Evolutionary conservation across 2,888 invertebrate species (phyloP).

Genomic region (Andrena camellia): DNA sequence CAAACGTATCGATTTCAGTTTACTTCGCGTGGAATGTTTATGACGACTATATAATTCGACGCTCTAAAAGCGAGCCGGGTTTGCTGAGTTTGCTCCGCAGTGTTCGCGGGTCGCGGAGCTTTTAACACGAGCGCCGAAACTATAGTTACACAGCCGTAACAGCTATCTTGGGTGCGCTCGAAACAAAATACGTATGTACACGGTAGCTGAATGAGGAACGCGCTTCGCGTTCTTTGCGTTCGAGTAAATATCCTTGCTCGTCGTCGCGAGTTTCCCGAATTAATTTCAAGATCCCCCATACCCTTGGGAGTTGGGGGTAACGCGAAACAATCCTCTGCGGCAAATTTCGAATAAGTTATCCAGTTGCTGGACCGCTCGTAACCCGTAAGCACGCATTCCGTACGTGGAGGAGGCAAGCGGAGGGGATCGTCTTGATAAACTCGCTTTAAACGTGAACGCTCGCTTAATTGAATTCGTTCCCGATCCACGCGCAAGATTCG

Average conservation of each 20-base stretch:
- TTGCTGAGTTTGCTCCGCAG: not conserved
- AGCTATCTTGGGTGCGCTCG: not conserved
- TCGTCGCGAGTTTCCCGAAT: not conserved
- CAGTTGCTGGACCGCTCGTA: not conserved
- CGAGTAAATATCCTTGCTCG: slow-evolving; percentile 9
- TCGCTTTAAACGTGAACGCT: slow-evolving; percentile 10
- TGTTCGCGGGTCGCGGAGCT: slow-evolving; percentile 10
- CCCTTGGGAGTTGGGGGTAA: too few species aligned
- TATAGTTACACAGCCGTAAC: not conserved
- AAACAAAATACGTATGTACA: not conserved
- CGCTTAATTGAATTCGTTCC: slow-evolving; percentile 44
- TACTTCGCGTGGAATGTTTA: slow-evolving; percentile 16
- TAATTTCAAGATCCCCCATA: not conserved
- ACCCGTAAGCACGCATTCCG: not conserved
- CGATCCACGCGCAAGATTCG: not conserved
- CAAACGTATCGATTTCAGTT: slow-evolving; percentile 31
- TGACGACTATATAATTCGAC: slow-evolving; percentile 24
- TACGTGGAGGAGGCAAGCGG: not conserved
- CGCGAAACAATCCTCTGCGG: too few species aligned
- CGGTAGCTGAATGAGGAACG: not conserved
- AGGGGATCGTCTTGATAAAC: not conserved
- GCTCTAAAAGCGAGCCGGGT: not conserved
- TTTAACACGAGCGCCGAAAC: not conserved
- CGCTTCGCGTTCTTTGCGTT: not conserved
- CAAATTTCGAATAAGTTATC: not conserved